Conservation (phyloP, 2,113 vertebrate genomes). For the Microcebus lehilahytsara region DNA sequence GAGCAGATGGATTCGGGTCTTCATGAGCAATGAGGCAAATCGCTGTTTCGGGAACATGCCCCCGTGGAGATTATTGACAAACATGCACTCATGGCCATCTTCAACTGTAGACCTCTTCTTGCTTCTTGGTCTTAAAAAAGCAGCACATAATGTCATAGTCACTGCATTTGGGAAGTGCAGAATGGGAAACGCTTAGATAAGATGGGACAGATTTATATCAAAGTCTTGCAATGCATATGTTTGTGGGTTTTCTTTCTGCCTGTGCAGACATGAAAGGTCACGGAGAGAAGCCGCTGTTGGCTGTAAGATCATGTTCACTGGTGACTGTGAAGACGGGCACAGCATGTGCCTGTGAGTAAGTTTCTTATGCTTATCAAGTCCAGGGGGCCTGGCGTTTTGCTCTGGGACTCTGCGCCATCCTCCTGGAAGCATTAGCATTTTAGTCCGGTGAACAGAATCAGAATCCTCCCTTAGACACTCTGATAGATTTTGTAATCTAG, state of each 20-base stretch:
- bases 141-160: neutral
- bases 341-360: too few species aligned
- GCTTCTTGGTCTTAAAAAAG: neutral
- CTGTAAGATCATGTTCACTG: neutral
- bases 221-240: neutral
- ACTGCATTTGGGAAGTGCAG: neutral
- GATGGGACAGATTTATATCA: neutral
- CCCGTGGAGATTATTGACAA: neutral
- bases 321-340: neutral
- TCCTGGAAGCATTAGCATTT: neutral
- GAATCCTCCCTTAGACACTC: neutral
- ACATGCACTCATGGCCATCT: neutral
- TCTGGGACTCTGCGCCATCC: neutral
- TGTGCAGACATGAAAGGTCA: neutral
- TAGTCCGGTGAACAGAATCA: neutral
- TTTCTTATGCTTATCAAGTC: rapidly evolving
- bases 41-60: neutral
- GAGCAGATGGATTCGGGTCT: neutral
- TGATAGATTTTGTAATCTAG: conserved; percentile 26
- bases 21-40: neutral
- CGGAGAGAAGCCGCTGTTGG: neutral
- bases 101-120: neutral
- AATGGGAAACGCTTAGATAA: neutral
- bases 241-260: neutral
- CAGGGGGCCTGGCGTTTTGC: rapidly evolving